Conservation (phyloP, 2,888 invertebrate species). For the Macroteleia sp. region DNA sequence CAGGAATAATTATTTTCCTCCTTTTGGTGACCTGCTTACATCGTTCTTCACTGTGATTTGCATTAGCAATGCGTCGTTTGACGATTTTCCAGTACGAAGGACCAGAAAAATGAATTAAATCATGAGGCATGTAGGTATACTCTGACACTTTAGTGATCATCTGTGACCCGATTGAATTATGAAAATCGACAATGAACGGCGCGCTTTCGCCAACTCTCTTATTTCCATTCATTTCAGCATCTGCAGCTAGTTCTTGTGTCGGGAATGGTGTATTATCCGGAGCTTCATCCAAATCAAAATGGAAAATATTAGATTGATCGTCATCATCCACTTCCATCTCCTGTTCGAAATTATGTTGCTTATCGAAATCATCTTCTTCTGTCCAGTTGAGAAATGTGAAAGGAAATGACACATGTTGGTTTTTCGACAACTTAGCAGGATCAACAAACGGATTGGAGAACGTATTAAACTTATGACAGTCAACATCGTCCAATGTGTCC, state of each 20-base stretch:
- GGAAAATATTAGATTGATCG: conserved; percentile 66
- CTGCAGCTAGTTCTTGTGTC: conserved; percentile 32
- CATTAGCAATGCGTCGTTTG: background rate
- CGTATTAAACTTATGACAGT: background rate
- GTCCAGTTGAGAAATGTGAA: conserved; percentile 88
- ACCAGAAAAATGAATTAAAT: conserved; percentile 89
- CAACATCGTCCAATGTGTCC: conserved; percentile 56
- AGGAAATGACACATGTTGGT: conserved; percentile 74
- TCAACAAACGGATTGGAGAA: background rate
- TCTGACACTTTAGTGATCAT: conserved; percentile 66
- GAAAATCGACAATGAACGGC: conserved; percentile 73
- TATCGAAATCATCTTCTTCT: conserved; percentile 83
- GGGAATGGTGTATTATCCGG: conserved; percentile 63
- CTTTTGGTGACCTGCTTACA: conserved; percentile 45
- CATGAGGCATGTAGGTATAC: conserved; percentile 73
- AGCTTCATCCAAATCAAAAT: conserved; percentile 78
- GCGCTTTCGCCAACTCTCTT: too few relatives aligned
- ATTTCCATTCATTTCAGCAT: conserved; percentile 11
- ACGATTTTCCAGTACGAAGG: conserved; percentile 93
- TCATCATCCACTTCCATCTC: conserved; percentile 76
- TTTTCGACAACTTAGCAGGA: background rate
- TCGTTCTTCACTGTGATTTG: conserved; percentile 62
- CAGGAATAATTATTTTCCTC: conserved; percentile 65
- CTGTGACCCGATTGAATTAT: conserved; percentile 62
- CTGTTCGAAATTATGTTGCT: conserved; percentile 51